A percentile compares a stretch with the other conserved stretches of the same genome.
Conservation (phyloP, 2,888 invertebrate genomes). For the Lasius fuliginosus region DNA sequence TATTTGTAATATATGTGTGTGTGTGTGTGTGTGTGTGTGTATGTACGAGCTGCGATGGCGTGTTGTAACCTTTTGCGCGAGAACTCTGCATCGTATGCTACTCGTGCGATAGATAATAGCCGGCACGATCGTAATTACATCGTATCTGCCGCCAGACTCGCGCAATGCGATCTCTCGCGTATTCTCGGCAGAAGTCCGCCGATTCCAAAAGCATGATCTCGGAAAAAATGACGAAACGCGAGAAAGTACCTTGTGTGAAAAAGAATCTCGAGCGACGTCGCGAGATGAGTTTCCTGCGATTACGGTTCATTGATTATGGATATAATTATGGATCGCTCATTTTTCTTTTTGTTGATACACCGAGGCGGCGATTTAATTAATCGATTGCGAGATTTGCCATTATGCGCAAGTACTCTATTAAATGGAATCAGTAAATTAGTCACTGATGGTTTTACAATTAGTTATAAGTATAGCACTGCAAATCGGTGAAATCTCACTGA, state of each 20-base stretch:
- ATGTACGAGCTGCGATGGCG: conserved; percentile 71
- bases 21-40: not conserved
- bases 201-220: conserved; percentile 11
- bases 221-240: not conserved
- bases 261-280: conserved; percentile 35
- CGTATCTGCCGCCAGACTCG: conserved; percentile 48
- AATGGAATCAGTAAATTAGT: too few species aligned
- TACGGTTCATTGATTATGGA: too few species aligned
- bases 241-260: not conserved
- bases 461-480: too few species aligned
- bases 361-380: too few species aligned
- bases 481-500: too few species aligned
- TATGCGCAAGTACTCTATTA: too few species aligned
- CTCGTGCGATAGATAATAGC: conserved; percentile 66
- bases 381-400: too few species aligned
- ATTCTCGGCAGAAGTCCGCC: conserved; percentile 10
- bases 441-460: too few species aligned
- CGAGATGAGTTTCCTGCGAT: not conserved
- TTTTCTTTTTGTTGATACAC: too few species aligned
- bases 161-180: conserved; percentile 48
- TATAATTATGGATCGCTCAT: too few species aligned
- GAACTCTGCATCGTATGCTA: conserved; percentile 56
- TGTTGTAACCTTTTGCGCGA: conserved; percentile 73
- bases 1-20: not conserved
- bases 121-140: conserved; percentile 74